Conservation (phyloP, 1,140 invertebrate genomes). For the Drosophila auraria region DNA sequence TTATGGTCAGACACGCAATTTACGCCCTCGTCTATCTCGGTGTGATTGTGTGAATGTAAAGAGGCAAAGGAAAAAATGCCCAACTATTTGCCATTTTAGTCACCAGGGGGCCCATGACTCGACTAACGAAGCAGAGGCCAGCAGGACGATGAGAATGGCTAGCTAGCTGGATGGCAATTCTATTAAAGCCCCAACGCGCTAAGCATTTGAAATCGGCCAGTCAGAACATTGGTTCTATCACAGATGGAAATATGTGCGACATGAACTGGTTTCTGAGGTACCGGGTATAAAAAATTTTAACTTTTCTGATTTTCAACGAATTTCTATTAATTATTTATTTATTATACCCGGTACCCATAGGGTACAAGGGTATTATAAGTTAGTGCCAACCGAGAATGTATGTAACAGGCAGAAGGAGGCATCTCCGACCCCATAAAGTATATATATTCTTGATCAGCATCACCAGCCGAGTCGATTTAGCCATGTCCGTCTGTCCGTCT, state of each 20-base stretch:
- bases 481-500: no score
- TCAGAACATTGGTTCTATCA: constrained; percentile 25
- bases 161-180: constrained; percentile 59
- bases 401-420: no score
- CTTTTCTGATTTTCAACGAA: no score
- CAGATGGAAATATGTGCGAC: neutral
- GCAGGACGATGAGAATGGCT: constrained; percentile 18
- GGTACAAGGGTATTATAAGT: no score
- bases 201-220: constrained; percentile 53
- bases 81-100: constrained; percentile 78
- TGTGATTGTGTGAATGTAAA: constrained; percentile 64
- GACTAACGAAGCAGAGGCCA: constrained; percentile 12
- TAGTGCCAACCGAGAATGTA: no score
- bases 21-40: constrained; percentile 54
- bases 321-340: no score
- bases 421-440: no score
- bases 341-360: no score
- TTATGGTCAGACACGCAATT: constrained; percentile 80
- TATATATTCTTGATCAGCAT: no score
- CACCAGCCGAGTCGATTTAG: no score
- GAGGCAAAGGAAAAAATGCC: constrained; percentile 72
- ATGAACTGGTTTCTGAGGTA: neutral
- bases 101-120: constrained; percentile 53
- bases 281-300: no score
- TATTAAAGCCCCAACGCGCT: constrained; percentile 73